Base-by-base conservation (phyloP, 2,797 vertebrate genomes). In the Rhinella marina region DNA sequence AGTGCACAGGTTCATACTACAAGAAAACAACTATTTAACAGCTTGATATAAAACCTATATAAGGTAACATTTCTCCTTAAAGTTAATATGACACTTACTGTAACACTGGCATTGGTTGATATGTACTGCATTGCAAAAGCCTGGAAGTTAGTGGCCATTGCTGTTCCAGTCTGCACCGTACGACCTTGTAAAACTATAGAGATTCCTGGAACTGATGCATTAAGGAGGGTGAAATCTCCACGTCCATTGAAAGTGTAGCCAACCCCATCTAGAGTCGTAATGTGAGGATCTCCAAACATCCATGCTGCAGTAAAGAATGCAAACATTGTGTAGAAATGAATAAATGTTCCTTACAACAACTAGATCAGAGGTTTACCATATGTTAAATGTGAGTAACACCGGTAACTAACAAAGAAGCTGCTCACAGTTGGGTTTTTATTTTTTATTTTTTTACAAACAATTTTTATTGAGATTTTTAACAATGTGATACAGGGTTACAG, bases 221-320 rank as follows among this genome's bases (percentile, higher is more conserved):
- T 72, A 57, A 94, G 86, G 79, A 96, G 90, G 80, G 92, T 81
- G 77, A 95, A 96, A 91, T 95, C 94, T 13, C 94, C 94, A 0
- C 94, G 92, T 6, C 95, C 95, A 16, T 94, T 96, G 91, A 96
- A 96, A 16, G 94, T 95, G 54, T 92, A 96, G 61, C 29, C 90
- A 72, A 88, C 88, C 29, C 93, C 93, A 91, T 95, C 94, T 83
- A 95, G 80, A 17, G 94, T 95, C 66, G 84, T 91, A 88, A 95
- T 93, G 62, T 96, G 95, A 21, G 94, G 94, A 29, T 95, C 94
- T 50, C 95, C 94, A 0, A 92, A 92, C 78, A 92, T 91, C 0
- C 91, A 92, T n/a, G 90, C 95, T 96, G 57, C 7, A 10, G 76
- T 76, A 88, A 54, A 61, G 0, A 61, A 82, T 19, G 13, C 13